Evolutionary conservation across 1,140 invertebrate genomes (phyloP), one percentile per base, ranked within the genome.

Genomic region (Euwallacea fornicatus): DNA sequence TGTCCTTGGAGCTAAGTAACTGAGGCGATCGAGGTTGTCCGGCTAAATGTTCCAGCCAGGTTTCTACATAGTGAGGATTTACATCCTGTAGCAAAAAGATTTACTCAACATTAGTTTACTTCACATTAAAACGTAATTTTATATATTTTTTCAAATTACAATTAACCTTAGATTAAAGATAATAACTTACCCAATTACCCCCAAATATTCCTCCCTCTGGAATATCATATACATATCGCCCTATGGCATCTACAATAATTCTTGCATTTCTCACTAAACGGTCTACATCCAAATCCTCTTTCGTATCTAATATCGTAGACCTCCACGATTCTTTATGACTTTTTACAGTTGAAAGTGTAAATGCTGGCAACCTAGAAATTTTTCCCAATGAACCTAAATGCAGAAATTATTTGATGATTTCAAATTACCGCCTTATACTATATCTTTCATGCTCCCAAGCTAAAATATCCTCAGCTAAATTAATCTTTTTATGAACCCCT

Each of bases 391-490:
- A 4, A 33, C 21, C 21, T 33, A 33, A 33, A 33, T 4, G 21
- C 21, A 33, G 21, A 33, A 33, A 33, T 33, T 4, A 33, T 33
- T 33, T 33, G 21, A 33, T 33, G 21, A 4, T 33, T 50, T 13
- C 10, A 66, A 56, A 6, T 16, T 61, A 71, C 69, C 95, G 86
- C 70, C 93, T 88, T 75, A 98, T 95, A 79, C 94, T 97, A 81
- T 93, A 99, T 76, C 96, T 85, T 82, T 99, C 97, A 79, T 99
- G 98, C 81, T 99, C 97, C 97, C 97, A 99, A 0, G 94, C 92
- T 41, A 75, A 66, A 65, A 90, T 86, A 66, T 96, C 93, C 62
- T 98, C 95, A 0, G 94, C 95, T n/a, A 98, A 83, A 85, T 98
- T 98, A 73, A 99, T 98, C 84, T 98, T 99, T 82, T 98, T 98